These are phyloP conservation scores for Salvelinus sp. DNA, from an alignment of 2,113 vertebrate genomes.

Conservation along the genomic window DNA sequence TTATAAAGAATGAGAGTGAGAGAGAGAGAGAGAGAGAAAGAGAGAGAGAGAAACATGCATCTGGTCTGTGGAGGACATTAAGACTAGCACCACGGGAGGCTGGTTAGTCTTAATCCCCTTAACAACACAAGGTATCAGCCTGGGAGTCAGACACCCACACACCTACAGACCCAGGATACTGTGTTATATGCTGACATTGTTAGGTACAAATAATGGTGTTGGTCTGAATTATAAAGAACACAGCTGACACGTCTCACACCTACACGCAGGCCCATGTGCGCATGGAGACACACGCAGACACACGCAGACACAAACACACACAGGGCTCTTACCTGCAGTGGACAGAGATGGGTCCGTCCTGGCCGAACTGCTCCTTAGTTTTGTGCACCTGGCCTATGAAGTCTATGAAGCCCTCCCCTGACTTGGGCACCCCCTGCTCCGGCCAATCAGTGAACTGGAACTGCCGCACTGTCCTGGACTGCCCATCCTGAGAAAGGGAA, in stretches of 20 bases:
- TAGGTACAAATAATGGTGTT: too few species aligned
- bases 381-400: constrained; percentile 98
- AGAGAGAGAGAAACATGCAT: constrained; percentile 6
- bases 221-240: too few species aligned
- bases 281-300: too few species aligned
- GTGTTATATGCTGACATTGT: too few species aligned
- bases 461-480: constrained; percentile 94
- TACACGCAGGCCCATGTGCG: too few species aligned
- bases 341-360: constrained; percentile 96
- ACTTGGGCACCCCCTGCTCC: constrained; percentile 95
- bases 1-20: neutral
- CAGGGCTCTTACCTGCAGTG: constrained; percentile 88
- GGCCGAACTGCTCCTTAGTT: constrained; percentile 99
- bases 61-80: constrained; percentile 47
- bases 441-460: constrained; percentile 99
- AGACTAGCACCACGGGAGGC: neutral
- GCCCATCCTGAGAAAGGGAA: constrained; percentile 82
- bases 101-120: neutral
- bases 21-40: neutral
- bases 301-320: neutral
- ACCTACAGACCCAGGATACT: too few species aligned
- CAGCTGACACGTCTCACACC: too few species aligned
- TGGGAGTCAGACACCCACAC: too few species aligned
- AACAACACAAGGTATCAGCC: neutral
- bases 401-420: constrained; percentile 96